These are phyloP conservation scores for Chelonus formosanus DNA, from an alignment of 2,888 invertebrate species.

Conservation along the genomic window DNA sequence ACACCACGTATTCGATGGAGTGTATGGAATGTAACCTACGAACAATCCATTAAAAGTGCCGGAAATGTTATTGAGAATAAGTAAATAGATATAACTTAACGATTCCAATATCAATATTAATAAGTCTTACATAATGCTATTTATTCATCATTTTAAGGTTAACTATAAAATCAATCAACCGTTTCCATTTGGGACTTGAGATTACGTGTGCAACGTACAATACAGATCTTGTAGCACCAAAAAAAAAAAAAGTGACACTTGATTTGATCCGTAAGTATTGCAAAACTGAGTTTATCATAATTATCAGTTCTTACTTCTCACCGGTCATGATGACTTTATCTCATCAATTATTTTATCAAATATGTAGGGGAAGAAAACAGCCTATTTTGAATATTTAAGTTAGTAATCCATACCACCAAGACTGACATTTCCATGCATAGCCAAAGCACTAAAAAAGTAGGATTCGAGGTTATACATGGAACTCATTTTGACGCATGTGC, in stretches of 20 bases:
- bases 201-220: conserved; percentile 90
- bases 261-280: conserved; percentile 81
- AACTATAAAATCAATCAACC: conserved; percentile 74
- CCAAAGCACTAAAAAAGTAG: too few relatives aligned
- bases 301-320: too few relatives aligned
- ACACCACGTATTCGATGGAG: conserved; percentile 86
- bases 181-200: conserved; percentile 84
- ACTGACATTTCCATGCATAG: too few relatives aligned
- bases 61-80: conserved; percentile 89
- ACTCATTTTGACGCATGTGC: too few relatives aligned
- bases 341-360: too few relatives aligned
- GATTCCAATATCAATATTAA: conserved; percentile 5
- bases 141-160: conserved; percentile 48
- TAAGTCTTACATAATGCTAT: conserved; percentile 16
- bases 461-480: too few relatives aligned
- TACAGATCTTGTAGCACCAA: conserved; percentile 82
- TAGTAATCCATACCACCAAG: too few relatives aligned
- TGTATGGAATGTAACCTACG: conserved; percentile 80
- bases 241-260: conserved; percentile 78
- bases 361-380: too few relatives aligned
- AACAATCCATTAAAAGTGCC: conserved; percentile 84
- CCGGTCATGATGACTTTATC: too few relatives aligned
- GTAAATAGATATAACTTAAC: conserved; percentile 65
- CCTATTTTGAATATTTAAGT: too few relatives aligned
- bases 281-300: background rate